Evolutionary conservation across 2,888 invertebrate genomes (phyloP).

Genomic region (Athrips mouffetella): DNA sequence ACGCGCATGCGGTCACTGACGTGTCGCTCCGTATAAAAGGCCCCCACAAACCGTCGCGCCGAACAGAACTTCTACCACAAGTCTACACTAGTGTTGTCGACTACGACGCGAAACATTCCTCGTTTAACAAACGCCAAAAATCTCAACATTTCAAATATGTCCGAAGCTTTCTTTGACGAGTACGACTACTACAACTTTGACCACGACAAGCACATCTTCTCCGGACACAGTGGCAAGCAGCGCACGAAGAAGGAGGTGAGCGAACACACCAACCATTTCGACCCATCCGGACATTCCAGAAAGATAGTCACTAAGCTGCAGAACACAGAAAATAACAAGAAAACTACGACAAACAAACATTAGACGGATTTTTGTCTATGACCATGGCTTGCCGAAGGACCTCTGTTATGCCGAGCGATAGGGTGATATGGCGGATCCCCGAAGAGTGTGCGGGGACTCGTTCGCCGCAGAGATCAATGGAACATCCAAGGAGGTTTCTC

Average conservation of each 20-base stretch:
- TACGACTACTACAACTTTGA: constrained; percentile 97
- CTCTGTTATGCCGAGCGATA: constrained; percentile 62
- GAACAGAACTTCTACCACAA: constrained; percentile 50
- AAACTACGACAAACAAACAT: constrained; percentile 57
- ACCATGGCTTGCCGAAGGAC: constrained; percentile 68
- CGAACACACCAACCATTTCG: constrained; percentile 93
- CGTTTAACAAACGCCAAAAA: constrained; percentile 36
- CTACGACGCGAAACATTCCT: constrained; percentile 39
- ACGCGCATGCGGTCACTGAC: constrained; percentile 76
- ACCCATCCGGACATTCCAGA: constrained; percentile 95
- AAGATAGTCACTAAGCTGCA: constrained; percentile 91
- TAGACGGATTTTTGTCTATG: constrained; percentile 40
- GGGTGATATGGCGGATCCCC: constrained; percentile 66
- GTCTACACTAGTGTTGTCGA: constrained; percentile 46
- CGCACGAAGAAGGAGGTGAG: constrained; percentile 92
- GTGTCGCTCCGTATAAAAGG: constrained; percentile 62
- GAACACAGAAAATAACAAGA: constrained; percentile 91
- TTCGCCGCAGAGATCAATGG: constrained; percentile 67
- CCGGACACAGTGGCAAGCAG: constrained; percentile 93
- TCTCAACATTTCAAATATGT: constrained; percentile 84
- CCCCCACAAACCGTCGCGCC: constrained; percentile 29
- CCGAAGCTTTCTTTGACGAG: constrained; percentile 90
- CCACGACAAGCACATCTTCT: constrained; percentile 92
- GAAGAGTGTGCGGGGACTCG: constrained; percentile 54
- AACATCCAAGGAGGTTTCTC: constrained; percentile 65